Base-by-base conservation (phyloP, 2,888 invertebrate species). In the Macrophya alboannulata region DNA sequence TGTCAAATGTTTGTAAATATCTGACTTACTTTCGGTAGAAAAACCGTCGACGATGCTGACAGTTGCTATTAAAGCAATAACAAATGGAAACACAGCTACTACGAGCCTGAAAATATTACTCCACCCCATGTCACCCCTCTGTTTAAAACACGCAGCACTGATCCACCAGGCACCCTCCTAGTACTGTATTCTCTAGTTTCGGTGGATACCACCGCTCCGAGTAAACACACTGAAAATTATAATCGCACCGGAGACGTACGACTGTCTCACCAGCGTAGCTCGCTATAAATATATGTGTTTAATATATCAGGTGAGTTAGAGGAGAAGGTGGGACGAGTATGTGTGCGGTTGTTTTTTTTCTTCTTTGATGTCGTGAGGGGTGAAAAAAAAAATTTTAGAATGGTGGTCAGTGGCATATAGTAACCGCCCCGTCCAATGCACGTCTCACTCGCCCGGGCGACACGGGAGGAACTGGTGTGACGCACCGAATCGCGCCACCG, bases 401-500 rank as follows among this genome's bases (percentile, higher is more conserved):
- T 65, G 62, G 62, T 81, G 81, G 81, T 81, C 62, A 81, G 21
- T 81, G 62, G 83, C 83, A 68, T 81, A 51, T 83, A 83, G 68
- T 68, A 40, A 65, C 51, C 83, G 83, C 83, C 68, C 68, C 83
- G 83, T 68, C 43, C 51, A 43, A 83, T 51, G 68, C 83, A 84
- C 83, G 77, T 82, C 68, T 85, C 86, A 76, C 79, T 86, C 76
- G 71, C 82, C 85, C 85, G 87, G 88, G 86, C 71, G 72, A 59
- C 89, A 92, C 91, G 88, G 88, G 88, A 89, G 89, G 88, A 89
- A 89, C 88, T 89, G 90, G 90, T 91, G 92, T 92, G 92, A 92
- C 92, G 92, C 92, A 92, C 92, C 90, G 90, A 92, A 92, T 92
- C 93, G 92, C 92, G 92, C 92, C 92, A 92, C 92, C 91, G 92